phyloP scores from a whole-genome alignment of 2,888 invertebrate species.

The Rotaria socialis region DNA sequence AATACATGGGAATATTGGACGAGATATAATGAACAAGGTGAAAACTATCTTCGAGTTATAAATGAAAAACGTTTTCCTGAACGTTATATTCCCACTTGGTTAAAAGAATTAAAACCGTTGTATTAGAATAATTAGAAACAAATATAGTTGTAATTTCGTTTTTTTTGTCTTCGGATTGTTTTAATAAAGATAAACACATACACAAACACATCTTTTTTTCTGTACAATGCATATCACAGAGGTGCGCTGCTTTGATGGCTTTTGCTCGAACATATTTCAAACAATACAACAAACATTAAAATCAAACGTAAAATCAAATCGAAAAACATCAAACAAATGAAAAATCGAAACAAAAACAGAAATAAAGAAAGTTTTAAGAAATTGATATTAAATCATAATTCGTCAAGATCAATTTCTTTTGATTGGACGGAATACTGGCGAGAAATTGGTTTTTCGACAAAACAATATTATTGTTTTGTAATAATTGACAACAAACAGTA shows the following conservation, averaged over 20 bases:
- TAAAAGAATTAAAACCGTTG: background rate
- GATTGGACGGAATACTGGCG: background rate
- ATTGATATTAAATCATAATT: background rate
- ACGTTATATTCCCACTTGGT: background rate
- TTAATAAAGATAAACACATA: background rate
- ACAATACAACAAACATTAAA: background rate
- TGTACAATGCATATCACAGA: conserved; percentile 12
- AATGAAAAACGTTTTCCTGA: conserved; percentile 13
- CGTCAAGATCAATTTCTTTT: background rate
- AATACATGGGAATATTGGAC: conserved; percentile 2
- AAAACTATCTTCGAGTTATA: background rate
- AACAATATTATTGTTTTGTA: background rate
- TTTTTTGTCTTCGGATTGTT: background rate
- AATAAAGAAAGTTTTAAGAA: background rate
- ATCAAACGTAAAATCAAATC: background rate
- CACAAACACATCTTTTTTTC: background rate
- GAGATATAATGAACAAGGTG: conserved; percentile 8
- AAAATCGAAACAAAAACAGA: background rate
- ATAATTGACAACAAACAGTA: background rate
- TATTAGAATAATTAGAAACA: background rate
- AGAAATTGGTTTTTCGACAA: background rate
- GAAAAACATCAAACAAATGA: background rate
- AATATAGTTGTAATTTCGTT: background rate
- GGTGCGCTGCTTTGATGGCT: background rate
- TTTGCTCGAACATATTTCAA: background rate